Evolutionary conservation across 2,888 invertebrate species (phyloP), one percentile per base, ranked within the genome.

Genomic region (Silvanus unidentatus): DNA sequence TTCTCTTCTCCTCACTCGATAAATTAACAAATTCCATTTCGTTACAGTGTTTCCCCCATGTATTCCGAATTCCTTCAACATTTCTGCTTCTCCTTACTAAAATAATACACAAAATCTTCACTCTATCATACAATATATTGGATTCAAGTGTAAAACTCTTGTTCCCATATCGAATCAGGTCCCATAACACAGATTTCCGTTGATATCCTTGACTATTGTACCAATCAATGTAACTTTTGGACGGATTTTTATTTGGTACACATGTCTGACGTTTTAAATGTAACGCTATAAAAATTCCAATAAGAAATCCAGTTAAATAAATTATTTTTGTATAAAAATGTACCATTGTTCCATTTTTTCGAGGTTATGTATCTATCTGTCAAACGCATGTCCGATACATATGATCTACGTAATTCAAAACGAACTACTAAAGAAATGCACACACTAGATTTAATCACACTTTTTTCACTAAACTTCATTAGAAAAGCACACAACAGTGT

Each of bases 51-150:
- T 59, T 63, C 12, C 63, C 64, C 72, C 72, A 72, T 2, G 71
- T 72, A 34, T 53, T 47, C 44, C 49, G 39, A n/a, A 52, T 50
- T 1, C 75, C 65, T 40, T 62, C 53, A 0, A 70, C 69, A 43
- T 75, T 66, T 44, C 71, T 73, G 0, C 62, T 44, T 52, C 70
- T 73, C 13, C 69, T 65, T 0, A 74, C 68, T 50, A 76, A 72
- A 34, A 77, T 68, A 1, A 75, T 61, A 58, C 78, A 78, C 1
- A 73, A 62, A 9, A 78, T 45, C 41, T 69, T 65, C 5, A 77
- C 59, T 50, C 63, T 66, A 1, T 62, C 48, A 41, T 55, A 60
- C 29, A 71, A 54, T 48, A 55, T 64, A 16, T 59, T 44, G n/a
- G 68, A 57, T 57, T 70, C 69, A 42, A 52, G 44, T 35, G 48